Base-by-base conservation (phyloP, 2,797 vertebrate species). In the Mus spretus region DNA sequence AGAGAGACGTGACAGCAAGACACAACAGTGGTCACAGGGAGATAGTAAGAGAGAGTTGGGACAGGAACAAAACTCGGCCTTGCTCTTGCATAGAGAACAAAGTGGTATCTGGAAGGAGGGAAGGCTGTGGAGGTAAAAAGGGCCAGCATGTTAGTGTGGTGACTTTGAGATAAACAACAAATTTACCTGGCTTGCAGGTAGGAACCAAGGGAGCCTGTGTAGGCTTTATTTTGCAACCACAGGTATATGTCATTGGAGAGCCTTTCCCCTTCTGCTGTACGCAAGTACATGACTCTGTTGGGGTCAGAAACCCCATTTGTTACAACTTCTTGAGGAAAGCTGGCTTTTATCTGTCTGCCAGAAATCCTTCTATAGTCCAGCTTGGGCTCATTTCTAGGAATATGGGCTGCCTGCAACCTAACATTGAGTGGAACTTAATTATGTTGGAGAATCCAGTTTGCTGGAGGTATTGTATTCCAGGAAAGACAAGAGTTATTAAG, bases 401-500 rank as follows among this genome's bases (percentile, higher is more conserved):
- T 79, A 79, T 79, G 28, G 47, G 50, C 28, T 79, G 77, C 31
- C 31, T 79, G 50, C 80, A 61, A 40, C 80, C 55, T 14, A 61
- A n/a, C 67, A 13, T 6, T n/a, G 28, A 82, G 53, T 82, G 50
- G 67, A 83, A 86, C 92, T 67, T 93, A 96, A 93, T 83, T 94
- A 80, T 57, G 59, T 65, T 82, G 19, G 89, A 86, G 92, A 93
- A 75, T 22, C 47, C 5, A 37, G 78, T 92, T 84, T 13, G 17
- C 63, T 15, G 63, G 44, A 91, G 89, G 77, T 63, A 17, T 75
- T 84, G 47, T 40, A 40, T 74, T 92, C 50, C 84, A 28, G 15
- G 22, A 94, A 61, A 83, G 14, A 70, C 67, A n/a, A 19, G 40
- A 86, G 0, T 37, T 19, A 55, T 61, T 75, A 82, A 92, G 81